Percentiles rank a stretch among this genome's conserved stretches.
Conservation (phyloP, 2,888 invertebrate genomes). For the Cantharis flavilabris region DNA sequence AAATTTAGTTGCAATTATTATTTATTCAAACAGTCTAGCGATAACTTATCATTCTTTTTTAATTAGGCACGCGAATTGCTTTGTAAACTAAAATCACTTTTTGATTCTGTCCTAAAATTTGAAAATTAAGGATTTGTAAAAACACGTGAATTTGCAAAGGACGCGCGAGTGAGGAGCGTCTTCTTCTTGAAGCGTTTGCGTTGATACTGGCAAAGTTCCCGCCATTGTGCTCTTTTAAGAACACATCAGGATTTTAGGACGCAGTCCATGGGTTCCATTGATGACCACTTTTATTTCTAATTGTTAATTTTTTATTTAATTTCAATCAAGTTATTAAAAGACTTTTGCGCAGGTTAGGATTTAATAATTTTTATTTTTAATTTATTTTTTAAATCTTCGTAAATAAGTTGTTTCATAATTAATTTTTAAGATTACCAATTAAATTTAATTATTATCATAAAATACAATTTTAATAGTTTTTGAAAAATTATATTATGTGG, state of each 20-base stretch:
- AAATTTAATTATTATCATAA: not conserved
- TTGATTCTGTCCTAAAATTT: not conserved
- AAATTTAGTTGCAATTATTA: not conserved
- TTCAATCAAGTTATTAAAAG: not conserved
- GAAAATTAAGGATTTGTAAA: not conserved
- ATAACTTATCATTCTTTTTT: not conserved
- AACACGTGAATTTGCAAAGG: conserved; percentile 3
- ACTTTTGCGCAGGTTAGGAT: not conserved
- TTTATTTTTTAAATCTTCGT: not conserved
- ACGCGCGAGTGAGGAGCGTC: conserved; percentile 32
- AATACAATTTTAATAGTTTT: not conserved
- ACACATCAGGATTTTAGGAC: conserved; percentile 11
- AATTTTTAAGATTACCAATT: not conserved
- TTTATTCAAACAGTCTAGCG: not conserved
- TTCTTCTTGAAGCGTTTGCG: conserved; percentile 43
- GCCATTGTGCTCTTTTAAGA: conserved; percentile 31
- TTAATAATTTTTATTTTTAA: not conserved
- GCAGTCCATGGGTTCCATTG: not conserved
- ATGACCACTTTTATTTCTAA: not conserved
- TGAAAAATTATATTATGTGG: not conserved
- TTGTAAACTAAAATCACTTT: not conserved
- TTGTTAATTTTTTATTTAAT: not conserved
- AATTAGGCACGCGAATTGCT: not conserved
- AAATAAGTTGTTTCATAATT: not conserved
- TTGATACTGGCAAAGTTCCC: conserved; percentile 41